Conservation (phyloP, 1,140 invertebrate genomes). For the Macrobrachium nipponense region DNA sequence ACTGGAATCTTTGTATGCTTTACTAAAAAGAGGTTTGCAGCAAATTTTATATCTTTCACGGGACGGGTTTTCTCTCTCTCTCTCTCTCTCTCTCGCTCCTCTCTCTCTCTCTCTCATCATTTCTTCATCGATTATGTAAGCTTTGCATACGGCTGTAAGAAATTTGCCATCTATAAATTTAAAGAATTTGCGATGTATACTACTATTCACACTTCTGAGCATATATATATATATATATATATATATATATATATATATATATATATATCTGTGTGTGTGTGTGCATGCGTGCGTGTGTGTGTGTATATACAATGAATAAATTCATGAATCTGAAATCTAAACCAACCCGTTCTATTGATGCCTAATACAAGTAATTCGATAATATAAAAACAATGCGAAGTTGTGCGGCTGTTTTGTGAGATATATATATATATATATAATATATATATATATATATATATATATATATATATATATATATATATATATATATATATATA, state of each 20-base stretch:
- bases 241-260: slow-evolving; percentile 35
- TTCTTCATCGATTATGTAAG: neutral
- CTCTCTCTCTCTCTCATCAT: neutral
- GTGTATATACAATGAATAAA: too few relatives aligned
- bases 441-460: neutral
- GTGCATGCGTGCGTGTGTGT: too few relatives aligned
- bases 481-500: neutral
- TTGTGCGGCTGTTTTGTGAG: too few relatives aligned
- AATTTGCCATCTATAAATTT: neutral
- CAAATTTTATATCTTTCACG: too few relatives aligned
- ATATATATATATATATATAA: neutral
- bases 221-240: slow-evolving; percentile 14
- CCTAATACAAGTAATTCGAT: too few relatives aligned
- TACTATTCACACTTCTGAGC: neutral
- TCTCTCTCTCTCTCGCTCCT: too few relatives aligned
- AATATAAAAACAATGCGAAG: too few relatives aligned
- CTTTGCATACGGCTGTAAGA: neutral
- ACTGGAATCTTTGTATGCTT: too few relatives aligned
- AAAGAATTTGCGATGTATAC: neutral
- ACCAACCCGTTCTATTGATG: too few relatives aligned
- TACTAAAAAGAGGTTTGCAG: too few relatives aligned
- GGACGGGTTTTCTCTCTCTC: too few relatives aligned
- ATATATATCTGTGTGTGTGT: neutral
- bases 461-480: neutral
- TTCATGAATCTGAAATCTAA: too few relatives aligned